phyloP scores from a whole-genome alignment of 2,113 vertebrate genomes.

The Hypanus sabinus region DNA sequence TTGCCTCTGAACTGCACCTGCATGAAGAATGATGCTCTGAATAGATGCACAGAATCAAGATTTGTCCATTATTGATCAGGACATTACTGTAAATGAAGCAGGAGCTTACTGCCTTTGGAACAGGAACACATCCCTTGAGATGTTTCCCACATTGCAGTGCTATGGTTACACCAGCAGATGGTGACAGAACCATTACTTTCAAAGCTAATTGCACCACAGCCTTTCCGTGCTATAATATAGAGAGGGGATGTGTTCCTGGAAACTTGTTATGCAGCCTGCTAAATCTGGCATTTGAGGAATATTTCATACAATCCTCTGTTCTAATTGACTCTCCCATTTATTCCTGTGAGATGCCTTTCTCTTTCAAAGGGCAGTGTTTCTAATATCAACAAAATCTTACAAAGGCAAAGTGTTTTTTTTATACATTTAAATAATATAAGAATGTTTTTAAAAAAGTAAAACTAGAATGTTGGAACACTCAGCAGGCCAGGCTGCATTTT shows the following conservation, averaged over 20 bases:
- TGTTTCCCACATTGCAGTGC: not conserved
- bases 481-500: too few relatives aligned
- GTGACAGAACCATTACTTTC: not conserved
- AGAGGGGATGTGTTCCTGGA: too few relatives aligned
- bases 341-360: not conserved
- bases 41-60: not conserved
- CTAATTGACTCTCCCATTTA: not conserved
- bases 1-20: not conserved
- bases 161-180: not conserved
- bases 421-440: too few relatives aligned
- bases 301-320: not conserved
- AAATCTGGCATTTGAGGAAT: too few relatives aligned
- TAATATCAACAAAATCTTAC: not conserved
- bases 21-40: not conserved
- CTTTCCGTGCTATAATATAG: too few relatives aligned
- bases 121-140: too few relatives aligned
- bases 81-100: not conserved
- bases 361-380: not conserved
- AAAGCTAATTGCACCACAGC: not conserved
- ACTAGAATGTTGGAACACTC: too few relatives aligned
- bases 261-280: too few relatives aligned
- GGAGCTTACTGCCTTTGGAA: not conserved
- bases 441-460: too few relatives aligned
- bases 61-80: not conserved
- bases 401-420: not conserved